Evolutionary conservation across 2,888 invertebrate species (phyloP), one percentile per base, ranked within the genome.

Genomic region (Tenthredo amoena): DNA sequence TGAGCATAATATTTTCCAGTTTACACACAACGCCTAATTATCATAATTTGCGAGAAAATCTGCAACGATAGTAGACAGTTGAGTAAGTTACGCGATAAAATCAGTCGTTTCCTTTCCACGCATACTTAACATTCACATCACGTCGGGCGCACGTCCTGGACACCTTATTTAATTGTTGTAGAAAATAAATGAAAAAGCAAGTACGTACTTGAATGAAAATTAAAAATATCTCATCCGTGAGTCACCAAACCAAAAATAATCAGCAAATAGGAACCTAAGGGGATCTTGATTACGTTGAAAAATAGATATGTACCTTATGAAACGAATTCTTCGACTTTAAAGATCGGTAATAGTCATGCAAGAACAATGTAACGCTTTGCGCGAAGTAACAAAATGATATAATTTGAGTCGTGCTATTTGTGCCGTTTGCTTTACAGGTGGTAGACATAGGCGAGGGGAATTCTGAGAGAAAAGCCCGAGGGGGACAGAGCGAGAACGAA

Each of bases 21-120:
- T 62, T 40, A 65, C 81, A 81, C 40, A 37, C 31, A 26, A 37
- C 79, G 18, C 55, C 50, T 55, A 77, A 77, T 50, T 31, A 77
- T 62, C 21, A 81, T 81, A 81, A 81, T 81, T 81, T 81, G 81
- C 81, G 31, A 68, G 68, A 83, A 83, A 83, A 83, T 62, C 15
- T 83, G 47, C 68, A 83, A 65, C 82, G 31, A 81, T 62, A 37
- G 81, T 37, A 47, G 76, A 62, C 21, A 79, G 58, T 40, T 79
- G 58, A 62, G 37, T 34, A 62, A 79, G 79, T 79, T n/a, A 58
- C n/a, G 47, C 47, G 82, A 83, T 83, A 68, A 83, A 83, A 83
- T 83, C 82, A 83, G 82, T 58, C 58, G 81, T 68, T 83, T 83
- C 82, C 82, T 65, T 68, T 68, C 26, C 47, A 68, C 43, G 55